Evolutionary conservation across 2,888 invertebrate species (phyloP).

Genomic region (Tridacna gigas): DNA sequence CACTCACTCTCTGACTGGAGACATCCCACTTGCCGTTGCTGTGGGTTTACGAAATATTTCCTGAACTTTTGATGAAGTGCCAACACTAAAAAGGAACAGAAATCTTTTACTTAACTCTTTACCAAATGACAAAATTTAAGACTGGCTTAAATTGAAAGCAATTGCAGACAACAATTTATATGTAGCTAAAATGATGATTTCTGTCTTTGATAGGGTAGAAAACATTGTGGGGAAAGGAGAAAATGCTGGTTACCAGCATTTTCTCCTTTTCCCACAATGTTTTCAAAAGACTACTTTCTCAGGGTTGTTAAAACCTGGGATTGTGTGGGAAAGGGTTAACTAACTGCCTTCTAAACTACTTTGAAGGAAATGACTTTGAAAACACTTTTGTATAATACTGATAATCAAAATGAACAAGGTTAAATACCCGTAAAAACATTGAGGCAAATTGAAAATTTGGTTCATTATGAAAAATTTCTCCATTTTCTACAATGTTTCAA

Average conservation of each 20-base stretch:
- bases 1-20: not conserved
- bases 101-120: not conserved
- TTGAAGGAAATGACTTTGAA: no score
- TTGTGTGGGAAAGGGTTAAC: no score
- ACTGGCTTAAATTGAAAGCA: not conserved
- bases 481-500: no score
- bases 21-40: not conserved
- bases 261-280: not conserved
- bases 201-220: not conserved
- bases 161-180: no score
- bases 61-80: not conserved
- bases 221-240: not conserved
- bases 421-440: no score
- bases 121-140: not conserved
- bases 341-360: no score
- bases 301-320: no score
- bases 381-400: no score
- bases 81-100: not conserved
- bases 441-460: no score
- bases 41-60: slow-evolving; percentile 9
- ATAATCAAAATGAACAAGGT: no score
- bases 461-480: no score
- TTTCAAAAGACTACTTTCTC: no score
- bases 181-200: not conserved
- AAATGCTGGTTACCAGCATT: not conserved